Evolutionary conservation across 2,888 invertebrate species (phyloP), one percentile per base, ranked within the genome.

Genomic region (Rhogogaster chlorosoma): DNA sequence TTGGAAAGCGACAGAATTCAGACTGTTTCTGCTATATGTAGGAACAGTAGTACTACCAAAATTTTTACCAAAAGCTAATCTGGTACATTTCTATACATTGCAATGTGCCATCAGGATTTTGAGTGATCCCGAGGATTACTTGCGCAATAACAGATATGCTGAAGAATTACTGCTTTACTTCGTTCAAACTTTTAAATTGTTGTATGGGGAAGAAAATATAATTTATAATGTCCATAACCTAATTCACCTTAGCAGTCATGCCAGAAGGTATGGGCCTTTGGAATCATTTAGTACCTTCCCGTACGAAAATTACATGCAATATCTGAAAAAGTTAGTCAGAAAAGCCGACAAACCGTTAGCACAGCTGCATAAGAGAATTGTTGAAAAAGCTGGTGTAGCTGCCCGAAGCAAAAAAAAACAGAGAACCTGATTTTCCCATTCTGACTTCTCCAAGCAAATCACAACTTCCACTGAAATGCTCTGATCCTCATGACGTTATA

Each of bases 251-350:
- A 29, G 73, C 42, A 26, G 57, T 12, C 86, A 89, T 86, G 87
- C 85, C 0, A 49, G 61, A 36, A 22, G 7, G 4, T 85, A 84
- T 83, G 88, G 88, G 0, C 22, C 45, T 3, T 22, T 89, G 18
- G 87, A 89, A 83, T 64, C 49, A 9, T 88, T 85, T 84, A 87
- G 87, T 85, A 84, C 87, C 2, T 89, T 88, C 75, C 70, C 61
- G 12, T 89, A 87, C 75, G 89, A 89, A 85, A 89, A 86, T 73
- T 86, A 84, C 38, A 86, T 89, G 87, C 86, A 88, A 53, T 7
- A 64, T 10, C 26, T 64, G 12, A 64, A 64, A 9, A 64, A 26
- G 9, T 64, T 64, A 0, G 12, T 64, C 1, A 5, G 64, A 26
- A 64, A 64, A 29, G 26, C 64, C 2, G 26, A 64, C 26, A 1